Conservation (phyloP, 1,140 invertebrate genomes). For the Plectus sambesii region DNA sequence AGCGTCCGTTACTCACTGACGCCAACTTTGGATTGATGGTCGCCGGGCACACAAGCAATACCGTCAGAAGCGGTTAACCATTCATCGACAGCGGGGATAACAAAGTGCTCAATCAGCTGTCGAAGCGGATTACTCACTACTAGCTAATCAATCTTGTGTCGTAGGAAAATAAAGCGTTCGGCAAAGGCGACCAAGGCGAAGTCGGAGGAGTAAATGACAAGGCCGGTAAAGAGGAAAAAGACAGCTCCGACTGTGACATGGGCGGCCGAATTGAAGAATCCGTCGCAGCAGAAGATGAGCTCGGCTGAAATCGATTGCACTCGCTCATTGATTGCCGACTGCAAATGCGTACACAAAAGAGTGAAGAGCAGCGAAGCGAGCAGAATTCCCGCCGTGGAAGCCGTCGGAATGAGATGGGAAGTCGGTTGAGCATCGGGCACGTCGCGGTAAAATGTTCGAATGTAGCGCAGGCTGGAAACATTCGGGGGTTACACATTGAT, state of each 20-base stretch:
- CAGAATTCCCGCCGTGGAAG: too few species aligned
- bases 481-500: too few species aligned
- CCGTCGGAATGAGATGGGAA: too few species aligned
- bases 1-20: too few species aligned
- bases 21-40: too few species aligned
- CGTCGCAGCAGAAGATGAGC: conserved; percentile 17
- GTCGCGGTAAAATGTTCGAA: too few species aligned
- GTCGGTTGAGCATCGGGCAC: too few species aligned
- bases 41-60: too few species aligned
- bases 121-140: too few species aligned
- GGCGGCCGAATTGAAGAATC: conserved; percentile 7
- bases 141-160: too few species aligned
- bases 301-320: conserved; percentile 5
- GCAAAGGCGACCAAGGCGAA: conserved; percentile 19
- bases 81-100: conserved; percentile 36
- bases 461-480: too few species aligned
- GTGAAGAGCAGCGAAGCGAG: conserved; percentile 5
- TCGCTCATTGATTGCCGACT: conserved; percentile 3
- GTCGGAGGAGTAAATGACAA: conserved; percentile 13
- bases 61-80: too few species aligned
- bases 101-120: conserved; percentile 27
- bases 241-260: conserved; percentile 21
- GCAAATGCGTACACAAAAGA: conserved; percentile 6
- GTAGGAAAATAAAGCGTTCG: conserved; percentile 29
- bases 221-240: conserved; percentile 10